A percentile compares a stretch with the other conserved stretches of the same genome.
phyloP scores from a whole-genome alignment of 2,113 vertebrate species.

The Terrapene triunguis region DNA sequence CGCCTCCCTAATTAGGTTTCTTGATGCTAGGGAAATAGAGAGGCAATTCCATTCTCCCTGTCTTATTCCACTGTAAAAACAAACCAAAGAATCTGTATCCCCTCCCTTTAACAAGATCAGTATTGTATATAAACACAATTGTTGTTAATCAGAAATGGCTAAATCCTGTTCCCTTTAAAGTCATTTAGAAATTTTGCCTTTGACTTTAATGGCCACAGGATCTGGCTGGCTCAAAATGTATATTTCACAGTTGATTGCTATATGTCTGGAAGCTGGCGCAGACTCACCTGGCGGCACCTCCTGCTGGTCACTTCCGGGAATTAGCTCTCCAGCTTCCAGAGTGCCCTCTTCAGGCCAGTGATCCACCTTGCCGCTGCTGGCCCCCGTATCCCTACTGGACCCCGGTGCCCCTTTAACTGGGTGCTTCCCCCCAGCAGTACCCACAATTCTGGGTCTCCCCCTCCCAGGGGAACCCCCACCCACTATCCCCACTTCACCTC shows the following conservation, averaged over 20 bases:
- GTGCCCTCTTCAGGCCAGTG: too few species aligned
- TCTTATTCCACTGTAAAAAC: constrained; percentile 23
- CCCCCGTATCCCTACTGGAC: too few species aligned
- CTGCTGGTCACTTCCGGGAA: too few species aligned
- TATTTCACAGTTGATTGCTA: neutral
- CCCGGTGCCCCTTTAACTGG: too few species aligned
- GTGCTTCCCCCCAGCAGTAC: too few species aligned
- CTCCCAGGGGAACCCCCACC: too few species aligned
- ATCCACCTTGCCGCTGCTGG: too few species aligned
- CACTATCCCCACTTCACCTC: too few species aligned
- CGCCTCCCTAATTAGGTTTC: constrained; percentile 47
- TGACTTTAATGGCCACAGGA: neutral
- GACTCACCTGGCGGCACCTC: too few species aligned
- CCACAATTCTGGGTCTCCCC: too few species aligned
- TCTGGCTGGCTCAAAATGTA: neutral
- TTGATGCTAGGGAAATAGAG: constrained; percentile 18
- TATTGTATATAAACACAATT: neutral
- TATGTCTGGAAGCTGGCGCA: neutral
- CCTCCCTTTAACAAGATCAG: neutral
- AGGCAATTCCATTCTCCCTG: constrained; percentile 38
- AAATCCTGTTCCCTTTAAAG: neutral
- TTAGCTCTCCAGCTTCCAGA: too few species aligned
- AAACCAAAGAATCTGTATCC: neutral
- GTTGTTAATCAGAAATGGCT: fast-evolving
- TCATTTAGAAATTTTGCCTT: neutral